Evolutionary conservation across 2,888 invertebrate genomes (phyloP).

Genomic region (Oxyteleia sp.): DNA sequence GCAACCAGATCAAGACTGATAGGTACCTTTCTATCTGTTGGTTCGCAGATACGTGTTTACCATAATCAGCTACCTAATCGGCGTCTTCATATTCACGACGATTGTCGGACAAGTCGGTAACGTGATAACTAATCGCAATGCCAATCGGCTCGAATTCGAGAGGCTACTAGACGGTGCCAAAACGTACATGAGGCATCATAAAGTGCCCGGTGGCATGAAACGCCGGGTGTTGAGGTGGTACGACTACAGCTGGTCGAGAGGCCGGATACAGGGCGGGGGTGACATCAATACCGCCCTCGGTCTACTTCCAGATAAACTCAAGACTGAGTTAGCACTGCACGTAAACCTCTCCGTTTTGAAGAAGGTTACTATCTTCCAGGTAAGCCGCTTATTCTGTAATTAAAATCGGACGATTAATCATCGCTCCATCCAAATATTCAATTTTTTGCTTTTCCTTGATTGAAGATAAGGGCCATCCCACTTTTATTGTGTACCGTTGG

Average conservation of each 20-base stretch:
- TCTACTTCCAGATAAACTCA: slow-evolving; percentile 97
- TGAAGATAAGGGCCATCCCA: not conserved
- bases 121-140: slow-evolving; percentile 98
- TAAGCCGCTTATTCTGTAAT: slow-evolving; percentile 89
- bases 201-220: slow-evolving; percentile 98
- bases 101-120: slow-evolving; percentile 99
- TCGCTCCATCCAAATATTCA: too few species aligned
- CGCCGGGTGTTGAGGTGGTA: slow-evolving; percentile 98
- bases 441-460: not conserved
- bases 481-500: slow-evolving; percentile 12
- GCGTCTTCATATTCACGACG: slow-evolving; percentile 99
- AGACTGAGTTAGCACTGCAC: slow-evolving; percentile 98
- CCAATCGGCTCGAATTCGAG: slow-evolving; percentile 98
- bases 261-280: slow-evolving; percentile 97
- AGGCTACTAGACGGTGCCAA: slow-evolving; percentile 98
- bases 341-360: slow-evolving; percentile 98
- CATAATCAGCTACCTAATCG: slow-evolving; percentile 98
- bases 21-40: slow-evolving; percentile 76
- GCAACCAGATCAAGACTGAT: slow-evolving; percentile 81
- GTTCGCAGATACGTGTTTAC: slow-evolving; percentile 96
- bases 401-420: slow-evolving; percentile 21
- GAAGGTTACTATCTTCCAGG: slow-evolving; percentile 93
- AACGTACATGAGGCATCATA: slow-evolving; percentile 98
- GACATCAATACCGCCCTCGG: slow-evolving; percentile 98
- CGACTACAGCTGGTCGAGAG: slow-evolving; percentile 99